Base-by-base conservation (phyloP, 2,888 invertebrate species). In the Nycteola revayana region DNA sequence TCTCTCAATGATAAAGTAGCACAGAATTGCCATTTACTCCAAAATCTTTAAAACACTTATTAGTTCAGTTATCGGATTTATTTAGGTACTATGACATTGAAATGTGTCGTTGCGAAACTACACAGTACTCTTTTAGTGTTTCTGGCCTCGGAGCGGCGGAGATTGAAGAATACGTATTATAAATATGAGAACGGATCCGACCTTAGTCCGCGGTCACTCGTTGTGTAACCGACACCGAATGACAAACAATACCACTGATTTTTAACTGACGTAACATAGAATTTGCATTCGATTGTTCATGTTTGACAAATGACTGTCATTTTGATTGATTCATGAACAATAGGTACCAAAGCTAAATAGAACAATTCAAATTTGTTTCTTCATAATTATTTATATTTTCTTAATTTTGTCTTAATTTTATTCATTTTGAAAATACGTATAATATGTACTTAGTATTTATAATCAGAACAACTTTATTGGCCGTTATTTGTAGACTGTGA, bases 101-200 rank as follows among this genome's bases (percentile, higher is more conserved):
- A 84, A 70, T 66, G 56, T n/a, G n/a, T n/a, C 55, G 71, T 58
- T 81, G 76, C 73, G 71, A 87, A 87, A 84, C 86, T 87, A 87
- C 87, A 87, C 75, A 69, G 69, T 79, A 78, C 75, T 81, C 78
- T 87, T 86, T 87, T 85, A 71, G 85, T 81, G 76, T 66, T 74
- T 74, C 41, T 53, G 58, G 58, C 49, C 67, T 66, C 85, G 77
- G 77, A 73, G 77, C 73, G 70, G 68, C 64, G 64, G 73, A 81
- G 83, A 86, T 83, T 79, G 83, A 86, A 85, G 86, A 86, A 85
- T 85, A 85, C 82, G 80, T 84, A 80, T 77, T 78, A 79, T 81
- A 85, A 84, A 85, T 84, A 86, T 82, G 85, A 85, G 87, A 86
- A 83, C 84, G 80, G 71, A 82, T 68, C 73, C 78, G 84, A 84